These are phyloP conservation scores for Temnopleurus reevesii DNA, from an alignment of 53 echinoderm and acorn worm species.

Conservation along the genomic window DNA sequence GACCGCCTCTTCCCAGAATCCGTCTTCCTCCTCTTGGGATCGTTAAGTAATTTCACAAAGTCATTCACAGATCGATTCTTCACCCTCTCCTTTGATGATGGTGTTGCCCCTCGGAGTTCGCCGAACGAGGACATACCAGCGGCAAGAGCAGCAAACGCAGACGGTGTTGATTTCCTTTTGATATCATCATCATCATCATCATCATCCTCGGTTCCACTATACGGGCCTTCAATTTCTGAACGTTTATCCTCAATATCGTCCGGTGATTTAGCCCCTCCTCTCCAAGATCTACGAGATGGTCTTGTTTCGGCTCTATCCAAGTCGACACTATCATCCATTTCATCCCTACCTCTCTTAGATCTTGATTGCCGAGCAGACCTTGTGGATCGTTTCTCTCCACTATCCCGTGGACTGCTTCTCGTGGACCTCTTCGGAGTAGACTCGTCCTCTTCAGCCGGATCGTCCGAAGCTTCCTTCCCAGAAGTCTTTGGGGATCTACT, in stretches of 20 bases:
- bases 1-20: not conserved
- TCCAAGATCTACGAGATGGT: not conserved
- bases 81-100: not conserved
- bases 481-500: not conserved
- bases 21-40: conserved; percentile 3
- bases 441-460: not conserved
- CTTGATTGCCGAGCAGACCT: not conserved
- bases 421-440: not conserved
- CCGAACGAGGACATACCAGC: not conserved
- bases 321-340: too few species aligned
- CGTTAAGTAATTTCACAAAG: conserved; percentile 38
- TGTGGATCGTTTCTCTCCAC: not conserved
- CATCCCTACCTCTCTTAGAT: too few species aligned
- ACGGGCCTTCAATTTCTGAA: not conserved
- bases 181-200: not conserved
- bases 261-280: not conserved
- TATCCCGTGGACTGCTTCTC: not conserved
- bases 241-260: not conserved
- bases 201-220: not conserved
- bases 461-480: not conserved
- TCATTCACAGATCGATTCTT: conserved; percentile 46
- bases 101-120: not conserved
- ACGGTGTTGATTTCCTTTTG: not conserved
- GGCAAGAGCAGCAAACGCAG: not conserved
- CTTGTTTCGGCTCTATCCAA: not conserved